These are phyloP conservation scores for Tenualosa thibaudeaui DNA, from an alignment of 2,797 vertebrate species.

Conservation along the genomic window DNA sequence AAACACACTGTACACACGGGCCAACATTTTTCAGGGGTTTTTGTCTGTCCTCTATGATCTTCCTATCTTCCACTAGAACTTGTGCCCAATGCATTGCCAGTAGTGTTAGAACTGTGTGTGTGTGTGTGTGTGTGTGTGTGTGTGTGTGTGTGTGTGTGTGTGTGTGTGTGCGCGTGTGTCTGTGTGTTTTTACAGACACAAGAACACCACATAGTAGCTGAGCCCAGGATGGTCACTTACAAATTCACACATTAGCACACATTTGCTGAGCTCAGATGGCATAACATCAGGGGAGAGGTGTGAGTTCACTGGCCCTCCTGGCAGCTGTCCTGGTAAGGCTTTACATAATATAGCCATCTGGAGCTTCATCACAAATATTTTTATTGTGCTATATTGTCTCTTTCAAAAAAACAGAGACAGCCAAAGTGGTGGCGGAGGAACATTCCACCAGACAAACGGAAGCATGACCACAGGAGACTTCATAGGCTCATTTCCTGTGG, in stretches of 20 bases:
- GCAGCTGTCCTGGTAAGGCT: conserved; percentile 48
- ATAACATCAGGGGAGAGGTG: conserved; percentile 58
- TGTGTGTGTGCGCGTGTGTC: too few relatives aligned
- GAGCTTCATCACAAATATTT: conserved; percentile 62
- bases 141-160: neutral
- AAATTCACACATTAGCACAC: neutral
- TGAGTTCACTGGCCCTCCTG: conserved; percentile 50
- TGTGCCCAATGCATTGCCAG: neutral
- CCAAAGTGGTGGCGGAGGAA: neutral
- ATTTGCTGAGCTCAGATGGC: conserved; percentile 23
- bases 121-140: too few relatives aligned
- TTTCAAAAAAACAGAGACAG: conserved; percentile 13
- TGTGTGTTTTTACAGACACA: neutral
- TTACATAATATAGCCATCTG: conserved; percentile 73
- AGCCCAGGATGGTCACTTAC: neutral
- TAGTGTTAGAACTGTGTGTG: neutral
- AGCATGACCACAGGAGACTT: neutral
- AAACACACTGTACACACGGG: neutral
- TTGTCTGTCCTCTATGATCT: too few relatives aligned
- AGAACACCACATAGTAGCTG: neutral
- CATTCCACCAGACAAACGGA: neutral
- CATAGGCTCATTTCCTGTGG: neutral
- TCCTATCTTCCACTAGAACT: too few relatives aligned
- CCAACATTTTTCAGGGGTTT: neutral
- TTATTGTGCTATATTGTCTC: conserved; percentile 35